phyloP scores from a whole-genome alignment of 2,797 vertebrate genomes.

The Astyanax mexicanus region DNA sequence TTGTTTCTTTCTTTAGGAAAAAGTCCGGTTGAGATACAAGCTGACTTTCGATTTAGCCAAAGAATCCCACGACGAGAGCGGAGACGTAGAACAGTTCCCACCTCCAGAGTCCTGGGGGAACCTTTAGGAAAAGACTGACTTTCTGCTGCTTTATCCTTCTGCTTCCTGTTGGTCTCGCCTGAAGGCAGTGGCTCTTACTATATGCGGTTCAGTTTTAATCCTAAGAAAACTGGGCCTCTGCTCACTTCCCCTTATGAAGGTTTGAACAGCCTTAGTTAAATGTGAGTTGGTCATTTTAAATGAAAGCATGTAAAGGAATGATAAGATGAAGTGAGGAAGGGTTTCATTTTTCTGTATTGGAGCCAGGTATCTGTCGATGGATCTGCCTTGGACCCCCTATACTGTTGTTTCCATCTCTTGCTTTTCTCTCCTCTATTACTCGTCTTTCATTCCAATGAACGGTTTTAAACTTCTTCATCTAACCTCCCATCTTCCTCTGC shows the following conservation, averaged over 20 bases:
- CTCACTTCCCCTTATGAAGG: slow-evolving; percentile 15
- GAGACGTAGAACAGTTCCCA: slow-evolving; percentile 95
- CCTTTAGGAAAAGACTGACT: slow-evolving; percentile 76
- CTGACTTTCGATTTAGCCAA: slow-evolving; percentile 92
- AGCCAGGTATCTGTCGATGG: slow-evolving; percentile 46
- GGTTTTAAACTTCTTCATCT: slow-evolving; percentile 33
- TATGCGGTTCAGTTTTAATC: slow-evolving; percentile 34
- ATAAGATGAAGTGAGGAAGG: slow-evolving; percentile 30
- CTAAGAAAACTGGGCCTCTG: slow-evolving; percentile 38
- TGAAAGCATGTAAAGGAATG: neutral
- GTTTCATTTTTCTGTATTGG: slow-evolving; percentile 28
- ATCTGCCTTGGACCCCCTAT: slow-evolving; percentile 50
- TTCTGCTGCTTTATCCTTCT: slow-evolving; percentile 63
- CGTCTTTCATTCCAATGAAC: slow-evolving; percentile 41
- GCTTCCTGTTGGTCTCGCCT: slow-evolving; percentile 66
- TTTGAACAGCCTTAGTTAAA: neutral
- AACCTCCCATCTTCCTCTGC: slow-evolving; percentile 34
- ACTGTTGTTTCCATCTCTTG: slow-evolving; percentile 40
- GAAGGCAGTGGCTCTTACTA: slow-evolving; percentile 33
- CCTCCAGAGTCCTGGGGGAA: slow-evolving; percentile 90
- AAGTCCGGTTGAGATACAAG: slow-evolving; percentile 95
- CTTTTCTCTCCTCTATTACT: slow-evolving; percentile 33
- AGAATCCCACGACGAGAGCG: slow-evolving; percentile 89
- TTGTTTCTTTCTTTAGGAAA: slow-evolving; percentile 83
- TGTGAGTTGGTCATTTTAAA: neutral